Evolutionary conservation across 2,888 invertebrate genomes (phyloP), one percentile per base, ranked within the genome.

Genomic region (Acanthopleura granulata): DNA sequence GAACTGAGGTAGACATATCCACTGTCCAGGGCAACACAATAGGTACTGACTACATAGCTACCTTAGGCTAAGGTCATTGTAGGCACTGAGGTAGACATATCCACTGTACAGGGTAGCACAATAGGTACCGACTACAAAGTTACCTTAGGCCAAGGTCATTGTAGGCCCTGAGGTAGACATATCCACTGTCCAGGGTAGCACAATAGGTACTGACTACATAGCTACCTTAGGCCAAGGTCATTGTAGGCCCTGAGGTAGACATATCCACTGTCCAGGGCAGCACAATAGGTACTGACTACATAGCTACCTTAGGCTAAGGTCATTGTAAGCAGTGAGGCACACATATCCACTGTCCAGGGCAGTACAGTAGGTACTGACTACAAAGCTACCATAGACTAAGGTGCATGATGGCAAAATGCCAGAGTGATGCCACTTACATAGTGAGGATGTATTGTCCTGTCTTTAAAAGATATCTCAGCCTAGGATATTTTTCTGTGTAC

Each of bases 151-250:
- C 9, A 40, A 40, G 40, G 9, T 9, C 40, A 40, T 40, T n/a
- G n/a, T 98, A 30, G 98, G 98, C 1, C 94, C 97, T 16, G 96
- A 97, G 91, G 93, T 98, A 74, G 95, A 95, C 86, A 93, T 97
- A 74, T 88, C 85, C 14, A 88, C 83, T 25, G 85, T 91, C 22
- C 78, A 86, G 49, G 77, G 76, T 9, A 75, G 79, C 74, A 86
- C 84, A 51, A 92, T 82, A 94, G 96, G 90, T 88, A 79, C n/a
- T 18, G 22, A 57, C 12, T 3, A 22, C 40, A 40, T 40, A 40
- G 40, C 9, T n/a, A n/a, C n/a, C n/a, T n/a, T n/a, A n/a, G n/a
- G n/a, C n/a, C 9, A 40, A 40, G 40, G 9, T 9, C 40, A 40
- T 40, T n/a, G n/a, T 98, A 30, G 98, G 98, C 1, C 94, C 97